These are phyloP conservation scores for Simalia tracyae DNA, from an alignment of 2,797 vertebrate species.

Conservation along the genomic window DNA sequence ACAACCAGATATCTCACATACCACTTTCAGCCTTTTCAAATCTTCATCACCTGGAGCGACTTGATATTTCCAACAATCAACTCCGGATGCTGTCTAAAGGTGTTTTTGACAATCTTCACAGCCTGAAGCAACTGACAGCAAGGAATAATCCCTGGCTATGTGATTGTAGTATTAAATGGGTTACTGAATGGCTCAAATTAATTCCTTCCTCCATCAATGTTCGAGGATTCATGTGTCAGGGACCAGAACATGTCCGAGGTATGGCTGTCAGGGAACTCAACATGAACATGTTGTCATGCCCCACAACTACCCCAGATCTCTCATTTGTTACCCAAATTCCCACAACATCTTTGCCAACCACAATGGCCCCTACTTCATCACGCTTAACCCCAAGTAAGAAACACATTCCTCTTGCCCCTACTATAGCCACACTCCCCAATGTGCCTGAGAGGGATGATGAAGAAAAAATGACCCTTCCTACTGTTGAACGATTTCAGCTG, in stretches of 20 bases:
- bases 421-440: conserved; percentile 69
- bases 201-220: conserved; percentile 89
- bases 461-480: conserved; percentile 73
- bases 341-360: conserved; percentile 71
- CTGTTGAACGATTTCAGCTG: conserved; percentile 86
- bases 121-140: conserved; percentile 90
- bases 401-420: conserved; percentile 69
- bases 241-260: conserved; percentile 89
- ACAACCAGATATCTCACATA: conserved; percentile 92
- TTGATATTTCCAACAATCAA: conserved; percentile 94
- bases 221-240: conserved; percentile 94
- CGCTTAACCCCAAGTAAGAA: conserved; percentile 63
- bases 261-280: conserved; percentile 94
- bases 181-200: conserved; percentile 89
- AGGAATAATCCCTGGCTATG: conserved; percentile 95
- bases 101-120: conserved; percentile 86
- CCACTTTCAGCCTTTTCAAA: conserved; percentile 84
- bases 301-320: conserved; percentile 75
- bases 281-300: conserved; percentile 88
- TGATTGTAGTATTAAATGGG: conserved; percentile 92
- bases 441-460: conserved; percentile 72
- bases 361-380: conserved; percentile 59
- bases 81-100: conserved; percentile 85
- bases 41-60: conserved; percentile 85
- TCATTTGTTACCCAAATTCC: conserved; percentile 77